Base-by-base conservation (phyloP, 2,888 invertebrate species). In the Deroplatys truncata region DNA sequence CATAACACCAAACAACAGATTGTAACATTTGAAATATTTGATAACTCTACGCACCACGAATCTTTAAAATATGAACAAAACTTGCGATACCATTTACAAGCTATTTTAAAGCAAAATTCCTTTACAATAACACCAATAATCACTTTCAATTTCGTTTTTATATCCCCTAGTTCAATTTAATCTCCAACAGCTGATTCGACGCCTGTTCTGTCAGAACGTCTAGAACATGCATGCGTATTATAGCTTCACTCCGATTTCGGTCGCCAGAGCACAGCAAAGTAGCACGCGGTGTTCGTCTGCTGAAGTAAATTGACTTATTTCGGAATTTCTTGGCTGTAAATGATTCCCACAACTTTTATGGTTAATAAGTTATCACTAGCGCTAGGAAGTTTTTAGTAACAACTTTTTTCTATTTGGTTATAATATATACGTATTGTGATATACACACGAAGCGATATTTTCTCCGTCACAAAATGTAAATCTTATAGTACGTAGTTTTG, bases 131-230 rank as follows among this genome's bases (percentile, higher is more conserved):
- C 25, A 35, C 9, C 82, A 25, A 72, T 82, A 86, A 15, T 3
- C 16, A 82, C 82, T 82, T 13, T 85, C 9, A 13, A 83, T n/a
- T 87, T 28, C 35, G 25, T n/a, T 35, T 35, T 35, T 28, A n/a
- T 35, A 1, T 31, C 31, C 83, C 5, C 28, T 25, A 10, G 2
- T 29, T 83, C 87, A 82, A 8, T 28, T 31, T n/a, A 87, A 82
- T 87, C 43, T 87, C 83, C 35, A 35, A 35, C 87, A 87, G 87
- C 87, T 87, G 87, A 87, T 87, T 87, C 87, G 83, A 87, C 35
- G 28, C 87, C 87, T 83, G 29, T 28, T 82, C 83, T 87, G 35
- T n/a, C 82, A 83, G n/a, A 13, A 35, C 31, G 2, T 31, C 31
- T n/a, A n/a, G n/a, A n/a, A n/a, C n/a, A n/a, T n/a, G n/a, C n/a